These are phyloP conservation scores for Blera fallax DNA, from an alignment of 2,888 invertebrate genomes.

Conservation along the genomic window DNA sequence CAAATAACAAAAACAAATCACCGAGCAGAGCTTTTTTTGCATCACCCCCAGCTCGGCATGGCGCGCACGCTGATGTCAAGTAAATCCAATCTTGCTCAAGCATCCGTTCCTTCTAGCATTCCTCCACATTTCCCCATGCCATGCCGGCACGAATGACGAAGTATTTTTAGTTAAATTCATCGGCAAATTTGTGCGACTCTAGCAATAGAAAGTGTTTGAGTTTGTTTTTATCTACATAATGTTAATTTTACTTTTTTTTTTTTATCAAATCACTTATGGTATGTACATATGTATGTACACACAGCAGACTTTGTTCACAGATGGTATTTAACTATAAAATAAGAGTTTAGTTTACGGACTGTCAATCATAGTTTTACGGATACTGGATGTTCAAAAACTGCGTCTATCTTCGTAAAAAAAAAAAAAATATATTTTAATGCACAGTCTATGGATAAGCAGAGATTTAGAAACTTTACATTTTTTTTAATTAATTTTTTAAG, in stretches of 20 bases:
- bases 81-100: no score
- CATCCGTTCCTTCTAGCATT: not conserved
- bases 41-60: not conserved
- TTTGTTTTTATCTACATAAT: not conserved
- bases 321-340: not conserved
- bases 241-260: not conserved
- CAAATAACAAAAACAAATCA: not conserved
- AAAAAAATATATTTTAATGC: no score
- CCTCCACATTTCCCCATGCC: not conserved
- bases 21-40: not conserved
- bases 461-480: no score
- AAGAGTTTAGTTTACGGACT: no score
- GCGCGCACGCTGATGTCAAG: not conserved
- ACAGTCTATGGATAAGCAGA: no score
- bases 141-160: not conserved
- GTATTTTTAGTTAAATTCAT: not conserved
- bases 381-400: no score
- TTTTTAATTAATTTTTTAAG: no score
- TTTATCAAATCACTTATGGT: no score
- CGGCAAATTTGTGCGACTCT: not conserved
- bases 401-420: no score
- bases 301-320: not conserved
- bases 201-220: no score
- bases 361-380: no score
- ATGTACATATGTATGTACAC: no score